Conservation (phyloP, 2,888 invertebrate species). For the Vesta saturnalis region DNA sequence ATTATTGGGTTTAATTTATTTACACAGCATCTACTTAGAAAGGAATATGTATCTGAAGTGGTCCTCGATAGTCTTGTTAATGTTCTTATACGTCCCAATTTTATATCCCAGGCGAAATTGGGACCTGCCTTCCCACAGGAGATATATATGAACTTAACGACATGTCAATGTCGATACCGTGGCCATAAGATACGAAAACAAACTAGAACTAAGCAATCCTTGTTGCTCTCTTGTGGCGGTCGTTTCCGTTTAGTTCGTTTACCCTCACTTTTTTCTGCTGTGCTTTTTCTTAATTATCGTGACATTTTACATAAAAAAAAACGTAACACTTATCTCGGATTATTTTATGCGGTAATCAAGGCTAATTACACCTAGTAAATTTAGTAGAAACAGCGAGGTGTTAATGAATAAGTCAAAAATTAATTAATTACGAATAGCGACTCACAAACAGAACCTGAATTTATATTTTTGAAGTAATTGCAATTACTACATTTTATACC, state of each 20-base stretch:
- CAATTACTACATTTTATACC: background rate
- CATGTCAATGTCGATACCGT: slow-evolving; percentile 21
- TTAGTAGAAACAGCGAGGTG: background rate
- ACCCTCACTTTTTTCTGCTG: background rate
- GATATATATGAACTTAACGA: slow-evolving; percentile 44
- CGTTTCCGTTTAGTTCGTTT: slow-evolving; percentile 17
- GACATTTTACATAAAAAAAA: slow-evolving; percentile 14
- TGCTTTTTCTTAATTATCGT: slow-evolving; percentile 26
- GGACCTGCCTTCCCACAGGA: slow-evolving; percentile 45
- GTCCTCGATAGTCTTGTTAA: slow-evolving; percentile 32
- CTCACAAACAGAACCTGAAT: background rate
- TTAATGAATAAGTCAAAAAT: slow-evolving; percentile 6
- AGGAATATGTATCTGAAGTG: no score
- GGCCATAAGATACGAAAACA: slow-evolving; percentile 45
- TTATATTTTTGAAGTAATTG: background rate
- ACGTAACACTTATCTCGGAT: slow-evolving; percentile 15
- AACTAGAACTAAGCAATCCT: slow-evolving; percentile 51
- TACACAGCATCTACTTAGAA: no score
- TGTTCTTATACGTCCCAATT: slow-evolving; percentile 49
- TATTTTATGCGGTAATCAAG: slow-evolving; percentile 17
- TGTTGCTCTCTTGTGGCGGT: slow-evolving; percentile 47
- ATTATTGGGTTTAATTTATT: no score
- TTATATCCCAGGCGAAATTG: slow-evolving; percentile 43
- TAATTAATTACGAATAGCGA: no score
- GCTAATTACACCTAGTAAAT: slow-evolving; percentile 14